These are phyloP conservation scores for Dendronephthya gigantea DNA, from an alignment of 64 coral and sea anemone species.

Conservation along the genomic window DNA sequence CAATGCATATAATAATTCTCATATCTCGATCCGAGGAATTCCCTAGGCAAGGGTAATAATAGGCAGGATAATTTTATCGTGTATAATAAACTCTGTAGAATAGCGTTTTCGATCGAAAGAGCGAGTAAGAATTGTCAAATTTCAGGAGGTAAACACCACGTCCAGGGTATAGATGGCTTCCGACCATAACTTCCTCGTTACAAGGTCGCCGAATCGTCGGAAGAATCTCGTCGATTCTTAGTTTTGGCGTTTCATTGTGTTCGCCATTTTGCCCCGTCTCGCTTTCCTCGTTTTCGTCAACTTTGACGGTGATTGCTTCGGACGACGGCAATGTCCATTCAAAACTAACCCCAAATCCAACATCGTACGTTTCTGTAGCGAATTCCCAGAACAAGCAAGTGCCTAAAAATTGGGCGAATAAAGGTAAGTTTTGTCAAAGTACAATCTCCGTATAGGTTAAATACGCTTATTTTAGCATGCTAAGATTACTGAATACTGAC, in stretches of 20 bases:
- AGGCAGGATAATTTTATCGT: constrained; percentile 25
- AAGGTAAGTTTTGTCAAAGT: too few species aligned
- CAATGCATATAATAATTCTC: background rate
- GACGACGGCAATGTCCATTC: constrained; percentile 76
- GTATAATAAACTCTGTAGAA: constrained; percentile 98
- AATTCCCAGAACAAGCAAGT: constrained; percentile 98
- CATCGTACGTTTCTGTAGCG: constrained; percentile 84
- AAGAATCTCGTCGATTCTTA: constrained; percentile 81
- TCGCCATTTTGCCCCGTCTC: constrained; percentile 60
- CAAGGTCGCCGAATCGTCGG: constrained; percentile 82
- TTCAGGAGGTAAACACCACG: constrained; percentile 90
- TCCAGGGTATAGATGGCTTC: constrained; percentile 92
- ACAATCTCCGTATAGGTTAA: too few species aligned
- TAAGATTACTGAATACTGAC: too few species aligned
- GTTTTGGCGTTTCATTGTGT: background rate
- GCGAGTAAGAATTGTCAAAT: constrained; percentile 97
- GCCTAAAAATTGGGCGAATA: constrained; percentile 32
- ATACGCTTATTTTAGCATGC: too few species aligned
- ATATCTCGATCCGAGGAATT: background rate
- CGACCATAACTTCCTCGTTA: constrained; percentile 94
- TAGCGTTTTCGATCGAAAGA: constrained; percentile 97
- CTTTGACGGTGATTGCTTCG: constrained; percentile 84
- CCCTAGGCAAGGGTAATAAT: background rate
- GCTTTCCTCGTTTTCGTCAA: constrained; percentile 72
- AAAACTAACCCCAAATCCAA: constrained; percentile 90